These are phyloP conservation scores for Syngnathus typhle DNA, from an alignment of 2,113 vertebrate genomes.

Conservation along the genomic window DNA sequence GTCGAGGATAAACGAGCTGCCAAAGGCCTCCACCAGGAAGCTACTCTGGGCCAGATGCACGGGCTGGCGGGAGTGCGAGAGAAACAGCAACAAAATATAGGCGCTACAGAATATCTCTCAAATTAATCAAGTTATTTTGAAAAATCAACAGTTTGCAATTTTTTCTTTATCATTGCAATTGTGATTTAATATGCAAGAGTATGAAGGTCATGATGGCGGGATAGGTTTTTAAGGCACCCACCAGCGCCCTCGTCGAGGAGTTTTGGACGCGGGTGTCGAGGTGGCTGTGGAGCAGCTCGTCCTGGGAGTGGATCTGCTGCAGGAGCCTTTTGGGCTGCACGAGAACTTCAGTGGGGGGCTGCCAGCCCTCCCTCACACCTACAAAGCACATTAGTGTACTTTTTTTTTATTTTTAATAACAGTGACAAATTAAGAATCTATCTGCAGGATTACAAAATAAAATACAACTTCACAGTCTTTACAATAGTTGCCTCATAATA, in stretches of 20 bases:
- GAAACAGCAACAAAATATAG: background rate
- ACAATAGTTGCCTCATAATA: background rate
- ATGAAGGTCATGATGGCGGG: too few relatives aligned
- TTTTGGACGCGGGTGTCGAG: constrained; percentile 73
- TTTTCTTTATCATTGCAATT: too few relatives aligned
- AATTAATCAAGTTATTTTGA: background rate
- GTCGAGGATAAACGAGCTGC: constrained; percentile 81
- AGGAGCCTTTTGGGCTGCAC: constrained; percentile 85
- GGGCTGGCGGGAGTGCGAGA: constrained; percentile 61
- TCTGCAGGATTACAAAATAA: too few relatives aligned
- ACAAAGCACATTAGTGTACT: background rate
- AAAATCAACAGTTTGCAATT: too few relatives aligned
- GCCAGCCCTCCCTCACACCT: constrained; percentile 51
- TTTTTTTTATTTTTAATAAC: background rate
- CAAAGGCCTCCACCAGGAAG: constrained; percentile 82
- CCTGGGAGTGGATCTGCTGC: constrained; percentile 73
- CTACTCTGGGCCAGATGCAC: constrained; percentile 85
- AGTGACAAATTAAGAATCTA: background rate
- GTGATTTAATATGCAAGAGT: too few relatives aligned
- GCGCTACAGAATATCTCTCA: background rate
- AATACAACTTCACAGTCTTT: too few relatives aligned
- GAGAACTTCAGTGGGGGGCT: constrained; percentile 61
- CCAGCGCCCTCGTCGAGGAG: background rate
- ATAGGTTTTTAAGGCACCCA: background rate
- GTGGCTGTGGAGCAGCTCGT: constrained; percentile 76